These are phyloP conservation scores for Palythoa grandiflora DNA, from an alignment of 92 coral and sea anemone genomes.

Conservation along the genomic window DNA sequence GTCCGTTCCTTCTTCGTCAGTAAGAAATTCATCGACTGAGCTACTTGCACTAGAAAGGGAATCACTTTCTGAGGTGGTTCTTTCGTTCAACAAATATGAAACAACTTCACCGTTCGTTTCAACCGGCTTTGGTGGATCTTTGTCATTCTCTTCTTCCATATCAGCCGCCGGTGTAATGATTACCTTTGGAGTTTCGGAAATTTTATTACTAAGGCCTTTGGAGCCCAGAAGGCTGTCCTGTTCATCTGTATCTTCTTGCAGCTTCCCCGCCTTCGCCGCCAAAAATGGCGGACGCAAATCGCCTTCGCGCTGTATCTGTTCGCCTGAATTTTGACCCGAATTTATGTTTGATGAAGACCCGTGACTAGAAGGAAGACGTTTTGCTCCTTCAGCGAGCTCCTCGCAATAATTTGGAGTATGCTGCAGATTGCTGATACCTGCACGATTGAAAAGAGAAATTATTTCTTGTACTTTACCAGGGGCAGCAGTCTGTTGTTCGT, in stretches of 20 bases:
- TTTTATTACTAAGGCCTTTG: conserved; percentile 4
- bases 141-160: conserved; percentile 42
- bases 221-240: background rate
- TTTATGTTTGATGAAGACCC: background rate
- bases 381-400: conserved; percentile 12
- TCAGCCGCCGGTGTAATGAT: conserved; percentile 83
- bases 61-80: conserved; percentile 65
- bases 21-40: conserved; percentile 78
- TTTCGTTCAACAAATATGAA: conserved; percentile 63
- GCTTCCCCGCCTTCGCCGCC: conserved; percentile 41
- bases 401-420: background rate
- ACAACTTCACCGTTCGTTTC: conserved; percentile 73
- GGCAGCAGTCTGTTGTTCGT: conserved; percentile 9
- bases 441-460: conserved; percentile 16
- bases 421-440: conserved; percentile 9
- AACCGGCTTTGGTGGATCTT: conserved; percentile 37
- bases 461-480: conserved; percentile 1
- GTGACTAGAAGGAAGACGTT: background rate
- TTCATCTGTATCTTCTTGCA: conserved; percentile 12
- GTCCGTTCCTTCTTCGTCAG: conserved; percentile 88
- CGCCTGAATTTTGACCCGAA: conserved; percentile 22
- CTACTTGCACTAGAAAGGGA: conserved; percentile 78
- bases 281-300: conserved; percentile 43
- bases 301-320: conserved; percentile 27
- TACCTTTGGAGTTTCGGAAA: conserved; percentile 71